Base-by-base conservation (phyloP, 2,888 invertebrate species). In the Perithous albicinctus region DNA sequence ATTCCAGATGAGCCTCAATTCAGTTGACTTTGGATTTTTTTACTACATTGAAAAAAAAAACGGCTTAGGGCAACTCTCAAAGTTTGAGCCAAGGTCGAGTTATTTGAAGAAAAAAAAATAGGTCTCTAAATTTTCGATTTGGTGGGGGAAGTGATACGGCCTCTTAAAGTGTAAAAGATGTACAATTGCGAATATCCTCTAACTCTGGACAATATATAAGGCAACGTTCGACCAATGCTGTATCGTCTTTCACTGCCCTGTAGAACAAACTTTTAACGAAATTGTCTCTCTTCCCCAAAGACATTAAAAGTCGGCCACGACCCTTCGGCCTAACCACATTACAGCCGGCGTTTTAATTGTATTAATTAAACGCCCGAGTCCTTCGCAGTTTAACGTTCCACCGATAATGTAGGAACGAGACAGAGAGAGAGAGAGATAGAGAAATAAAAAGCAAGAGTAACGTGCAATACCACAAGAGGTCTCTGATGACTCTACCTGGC, bases 361-460 rank as follows among this genome's bases (percentile, higher is more conserved):
- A 78, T 82, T 82, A 78, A 78, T 82, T 78, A 77, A 78, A 46
- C 64, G 82, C 51, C 51, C 48, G 82, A 75, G 82, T 46, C 78
- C 70, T 78, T 61, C 56, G 78, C 56, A 64, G 70, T 78, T 82
- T 75, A 74, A 78, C 74, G 74, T 59, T 78, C 59, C 70, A 35
- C 61, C 77, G 74, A 78, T 75, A 70, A 74, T 74, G 66, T 35
- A 59, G 35, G 51, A 61, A 8, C 29, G 70, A 48, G 35, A 29
- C 35, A 64, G 38, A 69, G 63, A 43, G 41, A n/a, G 54, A 26
- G 26, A 35, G 51, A 18, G 35, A 20, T 15, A 20, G n/a, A n/a
- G n/a, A n/a, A n/a, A n/a, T n/a, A n/a, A n/a, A n/a, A n/a, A n/a
- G n/a, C n/a, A n/a, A n/a, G 35, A 18, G 12, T 15, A 26, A 64